These are phyloP conservation scores for Nymphalis urticae DNA, from an alignment of 2,888 invertebrate species.

Conservation along the genomic window DNA sequence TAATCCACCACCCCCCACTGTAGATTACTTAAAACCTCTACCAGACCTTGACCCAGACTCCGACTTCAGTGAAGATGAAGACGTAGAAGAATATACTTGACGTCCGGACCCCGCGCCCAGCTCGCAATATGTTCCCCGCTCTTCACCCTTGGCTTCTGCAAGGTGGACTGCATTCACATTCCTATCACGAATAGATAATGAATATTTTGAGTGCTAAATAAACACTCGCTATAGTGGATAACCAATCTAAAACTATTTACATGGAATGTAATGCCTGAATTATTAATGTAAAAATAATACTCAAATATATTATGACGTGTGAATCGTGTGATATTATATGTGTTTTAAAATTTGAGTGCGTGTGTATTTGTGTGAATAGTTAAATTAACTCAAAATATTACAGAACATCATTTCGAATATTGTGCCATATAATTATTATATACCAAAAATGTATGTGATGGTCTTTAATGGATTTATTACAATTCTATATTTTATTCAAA, in stretches of 20 bases:
- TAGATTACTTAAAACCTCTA: slow-evolving; percentile 82
- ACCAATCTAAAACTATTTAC: neutral
- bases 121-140: slow-evolving; percentile 63
- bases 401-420: slow-evolving; percentile 1
- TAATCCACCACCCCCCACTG: slow-evolving; percentile 68
- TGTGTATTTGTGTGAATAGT: slow-evolving; percentile 5
- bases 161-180: slow-evolving; percentile 57
- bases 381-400: neutral
- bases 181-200: slow-evolving; percentile 50
- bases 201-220: slow-evolving; percentile 53
- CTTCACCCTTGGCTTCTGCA: slow-evolving; percentile 50
- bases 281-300: slow-evolving; percentile 32
- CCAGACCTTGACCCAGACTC: slow-evolving; percentile 52
- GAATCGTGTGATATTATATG: slow-evolving; percentile 29
- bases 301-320: slow-evolving; percentile 28
- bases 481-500: slow-evolving; percentile 2
- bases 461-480: slow-evolving; percentile 1
- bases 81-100: slow-evolving; percentile 74
- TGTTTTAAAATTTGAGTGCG: neutral
- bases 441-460: slow-evolving; percentile 19
- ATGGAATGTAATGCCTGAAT: slow-evolving; percentile 13
- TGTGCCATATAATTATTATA: slow-evolving; percentile 13
- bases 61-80: slow-evolving; percentile 65
- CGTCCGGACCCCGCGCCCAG: slow-evolving; percentile 48
- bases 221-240: slow-evolving; percentile 6